Evolutionary conservation across 1,140 invertebrate species (phyloP).

Genomic region (Zaprionus inermis): DNA sequence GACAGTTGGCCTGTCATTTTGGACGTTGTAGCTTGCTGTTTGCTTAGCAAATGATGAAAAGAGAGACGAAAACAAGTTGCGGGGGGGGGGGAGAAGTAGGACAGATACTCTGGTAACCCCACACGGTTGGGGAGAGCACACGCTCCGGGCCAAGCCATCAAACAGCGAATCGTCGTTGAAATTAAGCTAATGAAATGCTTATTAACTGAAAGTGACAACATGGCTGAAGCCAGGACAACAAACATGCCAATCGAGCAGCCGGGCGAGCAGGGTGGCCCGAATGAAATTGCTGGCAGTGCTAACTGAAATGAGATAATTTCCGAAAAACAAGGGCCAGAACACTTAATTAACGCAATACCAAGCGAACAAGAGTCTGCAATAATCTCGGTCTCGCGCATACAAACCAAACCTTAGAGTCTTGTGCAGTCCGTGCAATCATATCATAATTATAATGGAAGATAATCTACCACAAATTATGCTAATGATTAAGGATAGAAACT

Average conservation of each 20-base stretch:
- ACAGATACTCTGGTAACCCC: too few species aligned
- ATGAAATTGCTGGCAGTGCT: not conserved
- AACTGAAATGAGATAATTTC: constrained; percentile 16
- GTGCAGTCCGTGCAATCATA: not conserved
- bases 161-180: constrained; percentile 47
- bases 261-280: constrained; percentile 4
- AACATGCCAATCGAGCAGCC: constrained; percentile 37
- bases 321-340: not conserved
- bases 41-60: constrained; percentile 46
- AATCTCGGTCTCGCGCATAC: not conserved
- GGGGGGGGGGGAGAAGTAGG: too few species aligned
- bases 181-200: constrained; percentile 78
- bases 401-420: not conserved
- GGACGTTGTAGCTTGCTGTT: constrained; percentile 17
- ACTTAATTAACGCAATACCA: constrained; percentile 10
- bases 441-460: too few species aligned
- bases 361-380: too few species aligned
- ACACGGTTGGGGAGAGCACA: constrained; percentile 3
- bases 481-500: too few species aligned
- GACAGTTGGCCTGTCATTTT: constrained; percentile 21
- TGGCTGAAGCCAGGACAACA: constrained; percentile 19
- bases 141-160: constrained; percentile 28
- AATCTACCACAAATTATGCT: too few species aligned
- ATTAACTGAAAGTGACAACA: constrained; percentile 68
- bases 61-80: not conserved